These are phyloP conservation scores for Trachelipus rathkii DNA, from an alignment of 1,140 invertebrate species.

Conservation along the genomic window DNA sequence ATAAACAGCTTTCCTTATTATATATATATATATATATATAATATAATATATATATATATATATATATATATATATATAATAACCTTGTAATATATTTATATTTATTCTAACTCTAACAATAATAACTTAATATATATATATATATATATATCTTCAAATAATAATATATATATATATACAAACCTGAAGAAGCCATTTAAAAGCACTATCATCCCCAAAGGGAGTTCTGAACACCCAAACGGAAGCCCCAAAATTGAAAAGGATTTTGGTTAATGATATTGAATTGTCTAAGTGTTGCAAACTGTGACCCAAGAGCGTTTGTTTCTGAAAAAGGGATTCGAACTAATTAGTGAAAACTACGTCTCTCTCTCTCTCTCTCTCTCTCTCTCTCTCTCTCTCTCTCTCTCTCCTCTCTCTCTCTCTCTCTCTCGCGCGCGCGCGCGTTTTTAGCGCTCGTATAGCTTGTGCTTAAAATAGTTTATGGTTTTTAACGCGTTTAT, in stretches of 20 bases:
- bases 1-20: no score
- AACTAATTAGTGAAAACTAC: not conserved
- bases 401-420: not conserved
- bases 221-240: not conserved
- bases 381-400: not conserved
- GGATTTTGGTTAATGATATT: not conserved
- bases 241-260: not conserved
- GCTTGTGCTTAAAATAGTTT: not conserved
- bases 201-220: not conserved
- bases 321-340: not conserved
- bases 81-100: no score
- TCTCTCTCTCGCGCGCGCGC: not conserved
- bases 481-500: no score
- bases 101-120: no score
- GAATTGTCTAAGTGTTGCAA: not conserved
- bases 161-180: no score
- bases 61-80: no score
- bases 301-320: not conserved
- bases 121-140: no score
- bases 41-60: no score
- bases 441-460: not conserved
- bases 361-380: not conserved
- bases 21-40: no score
- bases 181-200: not conserved
- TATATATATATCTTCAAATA: no score